Evolutionary conservation across 2,888 invertebrate genomes (phyloP), one percentile per base, ranked within the genome.

Genomic region (Metalampra italica): DNA sequence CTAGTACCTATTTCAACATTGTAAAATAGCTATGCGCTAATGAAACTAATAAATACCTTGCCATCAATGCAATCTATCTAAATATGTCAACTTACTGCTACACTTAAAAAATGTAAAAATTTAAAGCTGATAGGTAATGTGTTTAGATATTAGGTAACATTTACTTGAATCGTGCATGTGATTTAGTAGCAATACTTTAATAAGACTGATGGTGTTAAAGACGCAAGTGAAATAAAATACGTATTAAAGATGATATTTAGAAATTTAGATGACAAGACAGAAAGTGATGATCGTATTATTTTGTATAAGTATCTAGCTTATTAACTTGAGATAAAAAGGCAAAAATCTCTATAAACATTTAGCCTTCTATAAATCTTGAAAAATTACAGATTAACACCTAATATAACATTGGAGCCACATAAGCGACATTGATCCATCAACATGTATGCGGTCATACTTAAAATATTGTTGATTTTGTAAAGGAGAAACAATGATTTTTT

Each of bases 391-490:
- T 59, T 47, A 72, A 81, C 70, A 78, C 78, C 78, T 75, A 74
- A 36, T n/a, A 36, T 64, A 68, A 76, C 70, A 76, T 69, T 75
- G 71, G 70, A 80, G 75, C 71, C 77, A 87, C 83, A 85, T 63
- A 88, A 88, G 87, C 87, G 75, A 86, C 84, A 88, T 66, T 69
- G 78, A 87, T 68, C 71, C 66, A 64, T 71, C 66, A 64, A 36
- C 9, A 15, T 41, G 40, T 52, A n/a, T 7, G 70, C 58, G 67
- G 65, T 68, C 60, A 55, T 60, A 64, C 65, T 76, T 75, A 75
- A 79, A 83, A 86, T 82, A 82, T 82, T 84, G 86, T 79, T 80
- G 81, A 78, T 69, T 63, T 61, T 52, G 50, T 56, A 49, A 59
- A 51, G 47, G 45, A 32, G 8, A 32, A 32, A 32, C 32, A 32